A percentile compares a stretch with the other conserved stretches of the same genome.
Conservation (phyloP, 2,113 vertebrate species). For the Grallaria varia region DNA sequence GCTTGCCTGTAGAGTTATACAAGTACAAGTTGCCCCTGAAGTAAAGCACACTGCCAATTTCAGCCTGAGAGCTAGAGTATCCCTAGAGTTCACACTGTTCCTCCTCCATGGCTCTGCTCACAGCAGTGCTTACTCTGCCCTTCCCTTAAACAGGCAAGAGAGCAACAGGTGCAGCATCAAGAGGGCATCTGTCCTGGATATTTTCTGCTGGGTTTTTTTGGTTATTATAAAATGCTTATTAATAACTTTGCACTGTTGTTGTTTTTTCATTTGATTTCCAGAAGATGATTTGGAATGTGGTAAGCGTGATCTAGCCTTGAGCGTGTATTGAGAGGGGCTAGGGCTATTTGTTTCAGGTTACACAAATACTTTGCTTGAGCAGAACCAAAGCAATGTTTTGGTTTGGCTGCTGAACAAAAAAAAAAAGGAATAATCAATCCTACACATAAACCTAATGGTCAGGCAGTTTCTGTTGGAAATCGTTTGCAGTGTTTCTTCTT, state of each 20-base stretch:
- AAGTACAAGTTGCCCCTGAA: not conserved
- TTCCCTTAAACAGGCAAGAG: constrained; percentile 54
- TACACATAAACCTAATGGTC: not conserved
- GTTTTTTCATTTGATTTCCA: not conserved
- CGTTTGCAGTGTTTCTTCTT: not conserved
- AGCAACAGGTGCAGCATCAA: constrained; percentile 42
- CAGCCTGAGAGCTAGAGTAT: not conserved
- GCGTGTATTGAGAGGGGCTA: not conserved
- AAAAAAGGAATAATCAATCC: not conserved
- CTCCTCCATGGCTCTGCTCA: not conserved
- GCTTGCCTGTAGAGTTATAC: not conserved
- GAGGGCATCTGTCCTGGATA: not conserved
- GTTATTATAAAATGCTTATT: constrained; percentile 37
- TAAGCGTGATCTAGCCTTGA: not conserved
- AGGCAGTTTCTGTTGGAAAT: not conserved
- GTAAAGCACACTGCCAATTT: not conserved
- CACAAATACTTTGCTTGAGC: not conserved
- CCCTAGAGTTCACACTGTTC: not conserved
- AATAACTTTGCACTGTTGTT: not conserved
- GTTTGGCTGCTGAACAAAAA: not conserved
- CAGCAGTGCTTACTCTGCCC: not conserved
- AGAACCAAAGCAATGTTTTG: not conserved
- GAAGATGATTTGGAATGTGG: not conserved
- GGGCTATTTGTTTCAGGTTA: not conserved
- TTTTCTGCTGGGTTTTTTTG: not conserved